Evolutionary conservation across 2,888 invertebrate species (phyloP), one percentile per base, ranked within the genome.

Genomic region (Chloroclystis v-ata): DNA sequence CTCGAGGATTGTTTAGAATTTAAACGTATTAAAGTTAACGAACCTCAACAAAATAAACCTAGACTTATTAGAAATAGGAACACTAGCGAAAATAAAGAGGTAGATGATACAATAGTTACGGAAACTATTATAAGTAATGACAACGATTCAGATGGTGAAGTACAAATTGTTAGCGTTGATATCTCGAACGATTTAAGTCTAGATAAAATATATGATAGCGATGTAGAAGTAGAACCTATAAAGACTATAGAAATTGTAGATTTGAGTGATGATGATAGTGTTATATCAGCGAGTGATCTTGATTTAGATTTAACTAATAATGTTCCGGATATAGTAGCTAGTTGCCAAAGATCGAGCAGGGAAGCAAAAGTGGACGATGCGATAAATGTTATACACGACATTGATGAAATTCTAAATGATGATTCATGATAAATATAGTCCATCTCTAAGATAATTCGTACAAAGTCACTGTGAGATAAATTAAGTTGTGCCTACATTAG

Each of bases 291-390:
- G 4, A 59, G 75, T 0, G 79, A 77, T 43, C 45, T 74, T 1
- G 78, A 80, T 28, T 49, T 80, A 54, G 76, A 74, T 47, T 65
- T 82, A 44, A 69, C 63, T 12, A 81, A 76, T 41, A 84, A 78
- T 45, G 79, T 85, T n/a, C 85, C 85, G 0, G 86, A 87, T 43
- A 79, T 85, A 0, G 85, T 85, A 0, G 86, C 83, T 1, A 86
- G 86, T 48, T 85, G 86, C 67, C 78, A 72, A 5, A 77, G 72
- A 52, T 66, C 49, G 29, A 69, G 60, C 16, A 49, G 28, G 41
- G 44, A 49, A 8, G 32, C 12, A 6, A 28, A 57, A 65, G 32
- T 35, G 14, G 33, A 35, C 42, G 60, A 1, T 40, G 75, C 69
- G 4, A 74, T 60, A 40, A 71, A 60, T 55, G 48, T 82, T 37